These are phyloP conservation scores for Tenodera sinensis DNA, from an alignment of 2,888 invertebrate species.

Conservation along the genomic window DNA sequence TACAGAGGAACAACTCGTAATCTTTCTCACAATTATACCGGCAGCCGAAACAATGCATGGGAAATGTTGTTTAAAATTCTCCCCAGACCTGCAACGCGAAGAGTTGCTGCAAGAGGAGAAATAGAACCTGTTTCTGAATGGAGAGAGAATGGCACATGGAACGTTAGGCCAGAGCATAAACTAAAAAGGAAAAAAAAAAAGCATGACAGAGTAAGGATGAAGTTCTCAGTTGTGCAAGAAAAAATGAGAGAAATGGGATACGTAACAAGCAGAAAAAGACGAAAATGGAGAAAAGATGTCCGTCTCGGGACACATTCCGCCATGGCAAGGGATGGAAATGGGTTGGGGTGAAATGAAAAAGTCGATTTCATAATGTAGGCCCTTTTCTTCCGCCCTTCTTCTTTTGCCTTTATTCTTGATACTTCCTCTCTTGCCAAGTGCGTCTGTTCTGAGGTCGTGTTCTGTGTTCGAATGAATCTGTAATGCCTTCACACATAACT, in stretches of 20 bases:
- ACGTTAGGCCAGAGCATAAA: not conserved
- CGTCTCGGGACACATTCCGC: not conserved
- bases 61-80: not conserved
- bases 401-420: not conserved
- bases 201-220: not conserved
- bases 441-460: not conserved
- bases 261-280: not conserved
- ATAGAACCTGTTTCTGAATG: not conserved
- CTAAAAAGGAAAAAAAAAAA: not conserved
- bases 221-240: not conserved
- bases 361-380: not conserved
- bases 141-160: not conserved
- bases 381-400: not conserved
- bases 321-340: not conserved
- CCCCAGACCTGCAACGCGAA: not conserved
- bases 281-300: not conserved
- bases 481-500: not conserved
- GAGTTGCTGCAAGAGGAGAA: not conserved
- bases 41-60: not conserved
- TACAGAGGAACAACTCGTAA: not conserved
- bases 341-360: not conserved
- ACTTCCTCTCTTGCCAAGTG: not conserved
- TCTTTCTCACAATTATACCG: not conserved
- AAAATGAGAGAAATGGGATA: not conserved
- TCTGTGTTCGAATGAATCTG: not conserved